These are phyloP conservation scores for Anabacerthia variegaticeps DNA, from an alignment of 2,797 vertebrate genomes.

Conservation along the genomic window DNA sequence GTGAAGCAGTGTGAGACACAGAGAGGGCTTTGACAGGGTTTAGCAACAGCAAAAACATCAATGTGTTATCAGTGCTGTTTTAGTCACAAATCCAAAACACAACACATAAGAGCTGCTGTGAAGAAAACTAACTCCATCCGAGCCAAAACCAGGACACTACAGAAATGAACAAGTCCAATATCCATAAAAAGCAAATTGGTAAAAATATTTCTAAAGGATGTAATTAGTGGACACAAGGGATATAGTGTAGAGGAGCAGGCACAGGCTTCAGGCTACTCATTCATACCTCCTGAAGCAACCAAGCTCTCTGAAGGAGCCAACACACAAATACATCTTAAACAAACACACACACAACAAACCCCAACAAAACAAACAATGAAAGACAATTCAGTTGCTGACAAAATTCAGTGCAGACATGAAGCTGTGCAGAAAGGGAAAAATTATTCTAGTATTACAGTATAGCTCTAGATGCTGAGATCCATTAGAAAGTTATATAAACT, in stretches of 20 bases:
- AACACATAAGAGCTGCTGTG: not conserved
- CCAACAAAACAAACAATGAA: not conserved
- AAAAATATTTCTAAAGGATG: not conserved
- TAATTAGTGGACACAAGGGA: not conserved
- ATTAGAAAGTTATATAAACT: not conserved
- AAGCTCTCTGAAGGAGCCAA: not conserved
- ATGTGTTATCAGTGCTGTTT: not conserved
- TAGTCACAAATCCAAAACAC: not conserved
- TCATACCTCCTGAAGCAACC: not conserved
- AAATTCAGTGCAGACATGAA: not conserved
- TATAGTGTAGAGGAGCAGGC: not conserved
- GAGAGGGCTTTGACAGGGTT: not conserved
- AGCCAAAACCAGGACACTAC: not conserved
- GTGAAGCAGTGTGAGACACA: not conserved
- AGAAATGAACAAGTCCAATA: not conserved
- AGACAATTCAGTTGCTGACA: not conserved
- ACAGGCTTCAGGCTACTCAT: not conserved
- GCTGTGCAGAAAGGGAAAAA: not conserved
- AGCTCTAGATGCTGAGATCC: not conserved
- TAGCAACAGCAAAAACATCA: not conserved
- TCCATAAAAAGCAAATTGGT: not conserved
- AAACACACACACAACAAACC: not conserved
- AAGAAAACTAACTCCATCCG: not conserved
- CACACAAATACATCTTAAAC: not conserved
- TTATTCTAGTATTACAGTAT: not conserved